Base-by-base conservation (phyloP, 2,113 vertebrate species). In the Sylvia atricapilla region DNA sequence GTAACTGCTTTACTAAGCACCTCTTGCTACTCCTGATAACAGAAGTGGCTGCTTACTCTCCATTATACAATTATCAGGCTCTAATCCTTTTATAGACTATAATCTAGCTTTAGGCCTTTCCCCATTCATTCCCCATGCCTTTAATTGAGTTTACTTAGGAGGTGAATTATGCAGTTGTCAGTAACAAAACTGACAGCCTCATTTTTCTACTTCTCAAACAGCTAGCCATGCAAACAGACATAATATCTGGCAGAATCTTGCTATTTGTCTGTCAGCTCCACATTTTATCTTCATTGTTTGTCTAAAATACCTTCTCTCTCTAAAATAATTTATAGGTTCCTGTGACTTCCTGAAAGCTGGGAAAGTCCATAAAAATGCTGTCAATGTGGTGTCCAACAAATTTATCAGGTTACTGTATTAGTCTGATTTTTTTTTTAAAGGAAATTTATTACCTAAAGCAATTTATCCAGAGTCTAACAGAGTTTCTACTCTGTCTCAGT, bases 81-180 rank as follows among this genome's bases (percentile, higher is more conserved):
- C 73, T 97, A 94, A 95, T 95, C 94, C 64, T 85, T 96, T 97
- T 94, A 96, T n/a, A 87, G 93, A 81, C 63, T 13, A 8, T 96
- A 95, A 98, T 97, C 87, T 93, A 59, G 59, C 86, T 94, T 94
- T 52, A 92, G 88, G 93, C 94, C 30, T 89, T 95, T 91, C 95
- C 74, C 43, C 69, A 87, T 94, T 79, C 62, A 87, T 70, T n/a
- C n/a, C n/a, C n/a, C n/a, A 28, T 52, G 90, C 27, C 84, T 96
- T 64, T 96, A 93, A 97, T 66, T 95, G 90, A 94, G 91, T 98
- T 98, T 93, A 80, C 87, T 92, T 88, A 95, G 79, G 66, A 97
- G 82, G 30, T 80, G 87, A 97, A 94, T 97, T 93, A 93, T 59
- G 62, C 59, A 90, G 62, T 63, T 97, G 94, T 95, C 96, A 94